These are phyloP conservation scores for Notarius lentiginosus DNA, from an alignment of 2,113 vertebrate genomes.

Conservation along the genomic window DNA sequence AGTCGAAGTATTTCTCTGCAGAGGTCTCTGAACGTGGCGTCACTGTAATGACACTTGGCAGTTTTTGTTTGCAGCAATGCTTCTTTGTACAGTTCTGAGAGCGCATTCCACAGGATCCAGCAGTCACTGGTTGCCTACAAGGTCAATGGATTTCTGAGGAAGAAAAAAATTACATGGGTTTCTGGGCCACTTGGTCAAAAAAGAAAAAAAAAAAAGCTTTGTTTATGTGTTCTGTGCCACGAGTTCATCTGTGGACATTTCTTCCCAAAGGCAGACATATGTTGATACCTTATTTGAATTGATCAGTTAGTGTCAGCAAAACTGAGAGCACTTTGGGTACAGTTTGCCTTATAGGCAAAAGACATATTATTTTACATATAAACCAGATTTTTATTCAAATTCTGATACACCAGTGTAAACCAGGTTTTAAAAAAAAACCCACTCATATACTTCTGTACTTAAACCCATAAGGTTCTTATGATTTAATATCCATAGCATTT, in stretches of 20 bases:
- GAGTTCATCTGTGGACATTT: constrained; percentile 14
- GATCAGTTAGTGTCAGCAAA: constrained; percentile 45
- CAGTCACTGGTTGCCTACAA: constrained; percentile 86
- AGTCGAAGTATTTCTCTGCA: constrained; percentile 51
- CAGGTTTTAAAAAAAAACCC: not conserved
- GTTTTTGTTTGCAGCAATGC: constrained; percentile 92
- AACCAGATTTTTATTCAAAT: constrained; percentile 34
- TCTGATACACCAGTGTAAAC: constrained; percentile 12
- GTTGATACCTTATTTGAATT: constrained; percentile 29
- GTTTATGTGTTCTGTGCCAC: constrained; percentile 11
- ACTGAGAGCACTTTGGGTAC: constrained; percentile 17
- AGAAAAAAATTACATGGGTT: constrained; percentile 60
- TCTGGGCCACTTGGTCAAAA: constrained; percentile 66
- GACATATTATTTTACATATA: constrained; percentile 16
- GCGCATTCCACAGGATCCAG: constrained; percentile 89
- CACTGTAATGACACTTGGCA: constrained; percentile 90
- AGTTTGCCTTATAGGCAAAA: not conserved
- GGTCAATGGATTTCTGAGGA: constrained; percentile 84
- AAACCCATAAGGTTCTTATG: not conserved
- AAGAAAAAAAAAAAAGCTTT: constrained; percentile 16
- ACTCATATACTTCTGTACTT: not conserved
- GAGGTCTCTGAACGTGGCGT: constrained; percentile 75
- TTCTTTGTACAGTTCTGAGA: constrained; percentile 93
- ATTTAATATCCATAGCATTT: not conserved
- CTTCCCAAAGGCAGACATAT: constrained; percentile 48